Conservation (phyloP, 2,113 vertebrate species). For the Ifrita kowaldi region DNA sequence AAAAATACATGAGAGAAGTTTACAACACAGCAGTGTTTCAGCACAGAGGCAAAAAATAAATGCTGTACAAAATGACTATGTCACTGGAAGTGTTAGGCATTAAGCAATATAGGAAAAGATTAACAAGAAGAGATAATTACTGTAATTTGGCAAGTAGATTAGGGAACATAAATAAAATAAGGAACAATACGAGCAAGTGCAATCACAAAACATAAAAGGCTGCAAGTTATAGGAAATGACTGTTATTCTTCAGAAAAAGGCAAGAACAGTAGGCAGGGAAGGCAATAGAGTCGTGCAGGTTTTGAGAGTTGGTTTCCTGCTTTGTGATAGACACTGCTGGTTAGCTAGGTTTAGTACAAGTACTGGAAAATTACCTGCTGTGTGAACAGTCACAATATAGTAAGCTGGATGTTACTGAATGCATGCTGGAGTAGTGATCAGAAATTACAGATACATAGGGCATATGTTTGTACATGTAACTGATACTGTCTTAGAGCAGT, state of each 20-base stretch:
- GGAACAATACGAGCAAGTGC: neutral
- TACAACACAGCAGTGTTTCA: neutral
- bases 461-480: neutral
- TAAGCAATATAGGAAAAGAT: slow-evolving; percentile 24
- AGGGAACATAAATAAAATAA: slow-evolving; percentile 25
- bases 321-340: neutral
- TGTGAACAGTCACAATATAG: neutral
- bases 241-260: slow-evolving; percentile 1
- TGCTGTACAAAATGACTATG: neutral
- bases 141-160: slow-evolving; percentile 9
- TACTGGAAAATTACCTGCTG: neutral
- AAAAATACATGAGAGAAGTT: neutral
- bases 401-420: neutral
- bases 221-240: neutral
- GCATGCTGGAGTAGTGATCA: neutral
- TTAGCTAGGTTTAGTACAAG: neutral
- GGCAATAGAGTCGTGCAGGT: neutral
- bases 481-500: neutral
- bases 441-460: neutral
- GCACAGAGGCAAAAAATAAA: neutral
- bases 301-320: neutral
- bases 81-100: neutral
- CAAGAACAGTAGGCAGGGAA: neutral
- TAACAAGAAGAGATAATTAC: slow-evolving; percentile 31
- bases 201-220: neutral